These are phyloP conservation scores for Ormia ochracea DNA, from an alignment of 2,888 invertebrate species.

Conservation along the genomic window DNA sequence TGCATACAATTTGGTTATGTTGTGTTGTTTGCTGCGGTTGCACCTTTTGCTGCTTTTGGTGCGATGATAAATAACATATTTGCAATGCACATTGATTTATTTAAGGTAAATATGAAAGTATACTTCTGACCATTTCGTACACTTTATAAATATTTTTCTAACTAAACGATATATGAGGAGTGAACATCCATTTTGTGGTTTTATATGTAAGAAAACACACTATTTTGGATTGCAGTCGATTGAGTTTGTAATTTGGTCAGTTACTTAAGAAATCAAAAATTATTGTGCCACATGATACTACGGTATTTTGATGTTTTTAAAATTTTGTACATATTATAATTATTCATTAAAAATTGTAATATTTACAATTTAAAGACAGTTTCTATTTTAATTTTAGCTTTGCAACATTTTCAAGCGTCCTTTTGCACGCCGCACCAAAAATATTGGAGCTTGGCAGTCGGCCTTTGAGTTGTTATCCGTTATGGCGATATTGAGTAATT, in stretches of 20 bases:
- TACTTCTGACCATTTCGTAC: too few relatives aligned
- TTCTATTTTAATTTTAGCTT: slow-evolving; percentile 71
- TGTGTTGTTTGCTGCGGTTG: slow-evolving; percentile 86
- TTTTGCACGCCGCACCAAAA: slow-evolving; percentile 81
- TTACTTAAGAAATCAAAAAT: too few relatives aligned
- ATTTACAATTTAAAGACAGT: background rate
- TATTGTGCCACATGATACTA: too few relatives aligned
- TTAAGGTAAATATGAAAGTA: slow-evolving; percentile 78
- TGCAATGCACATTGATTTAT: slow-evolving; percentile 85
- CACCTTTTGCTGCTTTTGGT: slow-evolving; percentile 85
- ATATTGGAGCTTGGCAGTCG: slow-evolving; percentile 88
- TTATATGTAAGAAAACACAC: too few relatives aligned
- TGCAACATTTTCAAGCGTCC: slow-evolving; percentile 84
- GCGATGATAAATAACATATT: slow-evolving; percentile 85
- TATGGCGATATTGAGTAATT: slow-evolving; percentile 86
- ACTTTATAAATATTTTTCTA: too few relatives aligned
- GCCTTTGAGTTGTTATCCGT: slow-evolving; percentile 78
- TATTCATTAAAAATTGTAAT: too few relatives aligned
- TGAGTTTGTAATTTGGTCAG: too few relatives aligned
- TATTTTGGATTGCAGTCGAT: too few relatives aligned
- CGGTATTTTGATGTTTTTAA: too few relatives aligned
- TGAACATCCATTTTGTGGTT: too few relatives aligned
- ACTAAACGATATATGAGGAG: too few relatives aligned
- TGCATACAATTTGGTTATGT: slow-evolving; percentile 89
- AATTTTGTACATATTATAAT: too few relatives aligned